These are phyloP conservation scores for Nemapogon koenigi DNA, from an alignment of 2,888 invertebrate species.

Conservation along the genomic window DNA sequence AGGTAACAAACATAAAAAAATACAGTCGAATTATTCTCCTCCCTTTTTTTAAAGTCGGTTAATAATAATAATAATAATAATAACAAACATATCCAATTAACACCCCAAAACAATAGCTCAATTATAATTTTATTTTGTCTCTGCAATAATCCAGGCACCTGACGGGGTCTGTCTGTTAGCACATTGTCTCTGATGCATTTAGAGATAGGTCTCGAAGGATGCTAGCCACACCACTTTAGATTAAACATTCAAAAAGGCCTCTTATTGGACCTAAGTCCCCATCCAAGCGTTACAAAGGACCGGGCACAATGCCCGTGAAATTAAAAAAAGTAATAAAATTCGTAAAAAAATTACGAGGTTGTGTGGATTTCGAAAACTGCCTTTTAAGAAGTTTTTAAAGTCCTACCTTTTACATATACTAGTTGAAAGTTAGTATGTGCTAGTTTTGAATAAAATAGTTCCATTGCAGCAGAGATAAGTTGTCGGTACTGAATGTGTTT, in stretches of 20 bases:
- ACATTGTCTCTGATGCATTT: too few relatives aligned
- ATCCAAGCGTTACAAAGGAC: too few relatives aligned
- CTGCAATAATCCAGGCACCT: too few relatives aligned
- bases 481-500: not conserved
- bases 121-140: too few relatives aligned
- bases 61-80: not conserved
- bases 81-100: not conserved
- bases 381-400: not conserved
- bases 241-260: not conserved
- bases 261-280: not conserved
- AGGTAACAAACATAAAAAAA: too few relatives aligned
- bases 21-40: too few relatives aligned
- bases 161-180: too few relatives aligned
- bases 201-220: too few relatives aligned
- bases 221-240: too few relatives aligned
- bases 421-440: not conserved
- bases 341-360: not conserved
- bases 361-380: not conserved
- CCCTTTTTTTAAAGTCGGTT: too few relatives aligned
- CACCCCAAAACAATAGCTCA: too few relatives aligned
- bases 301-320: too few relatives aligned
- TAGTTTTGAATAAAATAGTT: not conserved
- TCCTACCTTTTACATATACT: not conserved
- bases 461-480: not conserved
- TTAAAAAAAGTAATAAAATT: not conserved